phyloP scores from a whole-genome alignment of 2,888 invertebrate genomes.

The Apantesis nais region DNA sequence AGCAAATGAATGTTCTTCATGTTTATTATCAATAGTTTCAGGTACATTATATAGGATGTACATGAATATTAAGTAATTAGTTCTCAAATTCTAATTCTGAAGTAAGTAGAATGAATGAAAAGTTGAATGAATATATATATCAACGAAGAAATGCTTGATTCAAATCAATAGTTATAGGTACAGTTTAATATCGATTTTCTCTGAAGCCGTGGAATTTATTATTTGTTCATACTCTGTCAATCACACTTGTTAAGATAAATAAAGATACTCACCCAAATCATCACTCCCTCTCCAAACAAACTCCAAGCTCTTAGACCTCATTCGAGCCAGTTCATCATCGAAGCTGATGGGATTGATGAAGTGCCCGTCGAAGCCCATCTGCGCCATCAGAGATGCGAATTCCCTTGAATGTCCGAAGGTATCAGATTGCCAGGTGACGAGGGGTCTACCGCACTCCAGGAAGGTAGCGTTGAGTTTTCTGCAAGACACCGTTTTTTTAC shows the following conservation, averaged over 20 bases:
- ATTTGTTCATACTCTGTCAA: no score
- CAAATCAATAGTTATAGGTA: no score
- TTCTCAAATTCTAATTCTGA: no score
- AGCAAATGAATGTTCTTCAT: no score
- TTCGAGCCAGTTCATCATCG: conserved; percentile 89
- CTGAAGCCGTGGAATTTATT: no score
- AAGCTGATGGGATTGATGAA: conserved; percentile 94
- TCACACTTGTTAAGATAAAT: background rate
- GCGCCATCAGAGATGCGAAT: conserved; percentile 90
- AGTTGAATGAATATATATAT: no score
- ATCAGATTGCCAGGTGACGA: conserved; percentile 92
- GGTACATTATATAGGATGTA: no score
- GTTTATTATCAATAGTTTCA: no score
- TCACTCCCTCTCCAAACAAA: conserved; percentile 93
- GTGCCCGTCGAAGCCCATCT: conserved; percentile 90
- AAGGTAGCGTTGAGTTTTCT: conserved; percentile 87
- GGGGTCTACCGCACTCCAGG: conserved; percentile 89
- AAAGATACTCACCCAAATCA: conserved; percentile 85
- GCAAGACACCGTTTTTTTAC: background rate
- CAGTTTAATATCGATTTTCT: no score
- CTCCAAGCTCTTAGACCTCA: conserved; percentile 88
- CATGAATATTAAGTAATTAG: no score
- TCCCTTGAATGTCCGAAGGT: conserved; percentile 94
- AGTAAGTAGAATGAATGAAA: no score
- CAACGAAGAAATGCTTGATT: no score